Evolutionary conservation across 2,888 invertebrate genomes (phyloP).

Genomic region (Zonitis immaculata): DNA sequence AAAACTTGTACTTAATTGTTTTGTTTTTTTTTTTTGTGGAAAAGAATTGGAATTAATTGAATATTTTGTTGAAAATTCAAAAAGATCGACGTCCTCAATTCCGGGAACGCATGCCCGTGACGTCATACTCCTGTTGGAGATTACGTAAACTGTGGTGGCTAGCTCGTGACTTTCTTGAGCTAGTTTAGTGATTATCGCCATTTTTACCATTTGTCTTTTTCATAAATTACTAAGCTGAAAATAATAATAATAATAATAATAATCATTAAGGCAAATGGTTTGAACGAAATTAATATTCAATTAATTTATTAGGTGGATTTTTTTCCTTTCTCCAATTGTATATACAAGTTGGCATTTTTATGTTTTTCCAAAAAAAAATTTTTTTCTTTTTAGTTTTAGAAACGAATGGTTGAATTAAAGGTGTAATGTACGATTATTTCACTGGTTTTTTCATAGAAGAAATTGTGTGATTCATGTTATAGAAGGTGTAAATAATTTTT

Average conservation of each 20-base stretch:
- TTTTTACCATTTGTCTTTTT: conserved; percentile 26
- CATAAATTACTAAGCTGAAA: background rate
- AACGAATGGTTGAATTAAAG: background rate
- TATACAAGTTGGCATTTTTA: too few relatives aligned
- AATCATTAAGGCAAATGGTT: background rate
- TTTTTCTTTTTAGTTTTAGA: background rate
- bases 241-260: too few relatives aligned
- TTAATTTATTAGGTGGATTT: too few relatives aligned
- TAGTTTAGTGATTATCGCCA: conserved; percentile 36
- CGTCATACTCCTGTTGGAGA: conserved; percentile 32
- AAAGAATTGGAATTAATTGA: background rate
- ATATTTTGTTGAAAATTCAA: background rate
- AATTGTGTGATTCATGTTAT: conserved; percentile 28
- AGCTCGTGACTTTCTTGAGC: conserved; percentile 41
- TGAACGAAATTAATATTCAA: background rate
- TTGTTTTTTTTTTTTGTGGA: background rate
- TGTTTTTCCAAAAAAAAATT: too few relatives aligned
- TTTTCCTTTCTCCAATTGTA: too few relatives aligned
- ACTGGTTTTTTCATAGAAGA: background rate
- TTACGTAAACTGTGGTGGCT: conserved; percentile 38
- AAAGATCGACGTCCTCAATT: background rate
- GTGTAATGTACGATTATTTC: background rate
- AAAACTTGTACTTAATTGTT: too few relatives aligned
- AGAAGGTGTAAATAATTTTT: conserved; percentile 9
- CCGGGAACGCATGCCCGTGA: conserved; percentile 25